A percentile compares a stretch with the other conserved stretches of the same genome.
Conservation (phyloP, 2,888 invertebrate species). For the Formica aserva region DNA sequence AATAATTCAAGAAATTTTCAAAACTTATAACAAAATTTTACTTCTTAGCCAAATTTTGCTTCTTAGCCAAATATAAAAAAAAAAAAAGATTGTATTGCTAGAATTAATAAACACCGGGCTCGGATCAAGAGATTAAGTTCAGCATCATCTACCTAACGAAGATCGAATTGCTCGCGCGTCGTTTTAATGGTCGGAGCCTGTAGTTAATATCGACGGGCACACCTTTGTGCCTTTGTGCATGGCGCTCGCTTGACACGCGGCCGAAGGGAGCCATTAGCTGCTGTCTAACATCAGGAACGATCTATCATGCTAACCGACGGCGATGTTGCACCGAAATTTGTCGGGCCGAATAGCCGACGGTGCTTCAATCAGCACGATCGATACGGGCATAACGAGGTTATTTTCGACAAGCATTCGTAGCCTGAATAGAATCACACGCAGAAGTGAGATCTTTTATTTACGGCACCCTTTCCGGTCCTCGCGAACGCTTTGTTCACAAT, state of each 20-base stretch:
- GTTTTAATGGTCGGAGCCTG: slow-evolving; percentile 1
- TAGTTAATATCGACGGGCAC: slow-evolving; percentile 17
- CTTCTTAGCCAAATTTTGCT: background rate
- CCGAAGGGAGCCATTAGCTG: slow-evolving; percentile 66
- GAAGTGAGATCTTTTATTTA: background rate
- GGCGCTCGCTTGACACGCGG: slow-evolving; percentile 24
- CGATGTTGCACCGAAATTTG: slow-evolving; percentile 66
- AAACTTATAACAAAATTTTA: background rate
- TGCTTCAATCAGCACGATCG: slow-evolving; percentile 26
- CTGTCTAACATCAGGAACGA: slow-evolving; percentile 32
- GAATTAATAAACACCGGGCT: background rate
- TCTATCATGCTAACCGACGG: slow-evolving; percentile 53
- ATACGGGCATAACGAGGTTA: slow-evolving; percentile 26
- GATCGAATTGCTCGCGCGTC: slow-evolving; percentile 8
- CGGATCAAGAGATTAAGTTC: background rate
- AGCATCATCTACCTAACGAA: background rate
- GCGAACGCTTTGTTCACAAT: background rate
- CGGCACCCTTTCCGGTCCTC: background rate
- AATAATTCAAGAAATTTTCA: background rate
- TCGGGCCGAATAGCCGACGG: slow-evolving; percentile 14
- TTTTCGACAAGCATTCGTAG: slow-evolving; percentile 1
- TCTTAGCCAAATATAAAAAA: background rate
- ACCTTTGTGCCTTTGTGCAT: slow-evolving; percentile 5
- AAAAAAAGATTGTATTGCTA: background rate
- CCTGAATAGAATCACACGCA: background rate